Evolutionary conservation across 1,140 invertebrate species (phyloP).

Genomic region (Drosophila nikananu): DNA sequence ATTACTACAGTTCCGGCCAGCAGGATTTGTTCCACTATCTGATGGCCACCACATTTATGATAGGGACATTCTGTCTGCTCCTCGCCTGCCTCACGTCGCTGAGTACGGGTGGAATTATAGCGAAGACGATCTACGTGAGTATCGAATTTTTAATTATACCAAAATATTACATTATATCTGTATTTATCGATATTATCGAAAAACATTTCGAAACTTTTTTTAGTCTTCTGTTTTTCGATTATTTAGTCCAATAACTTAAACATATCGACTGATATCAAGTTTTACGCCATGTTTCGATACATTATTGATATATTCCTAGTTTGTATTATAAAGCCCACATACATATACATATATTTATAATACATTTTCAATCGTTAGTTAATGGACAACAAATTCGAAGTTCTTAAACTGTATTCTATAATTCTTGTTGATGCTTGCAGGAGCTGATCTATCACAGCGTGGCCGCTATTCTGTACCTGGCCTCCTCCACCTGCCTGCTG

Average conservation of each 20-base stretch:
- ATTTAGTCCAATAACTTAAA: too few relatives aligned
- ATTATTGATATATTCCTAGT: too few relatives aligned
- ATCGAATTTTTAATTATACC: background rate
- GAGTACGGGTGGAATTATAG: constrained; percentile 91
- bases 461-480: constrained; percentile 89
- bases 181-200: background rate
- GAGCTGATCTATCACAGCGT: constrained; percentile 92
- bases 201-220: too few relatives aligned
- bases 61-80: constrained; percentile 91
- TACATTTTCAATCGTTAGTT: too few relatives aligned
- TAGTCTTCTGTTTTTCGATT: too few relatives aligned
- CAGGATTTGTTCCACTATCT: constrained; percentile 91
- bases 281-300: too few relatives aligned
- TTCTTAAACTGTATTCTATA: background rate
- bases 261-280: too few relatives aligned
- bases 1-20: constrained; percentile 70
- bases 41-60: constrained; percentile 88
- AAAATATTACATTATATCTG: background rate
- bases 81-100: constrained; percentile 91
- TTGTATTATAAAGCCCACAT: too few relatives aligned
- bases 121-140: constrained; percentile 94
- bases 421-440: constrained; percentile 84
- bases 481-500: constrained; percentile 88
- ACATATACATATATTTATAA: too few relatives aligned
- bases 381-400: too few relatives aligned